Base-by-base conservation (phyloP, 1,140 invertebrate genomes). In the Zeugodacus cucurbitae region DNA sequence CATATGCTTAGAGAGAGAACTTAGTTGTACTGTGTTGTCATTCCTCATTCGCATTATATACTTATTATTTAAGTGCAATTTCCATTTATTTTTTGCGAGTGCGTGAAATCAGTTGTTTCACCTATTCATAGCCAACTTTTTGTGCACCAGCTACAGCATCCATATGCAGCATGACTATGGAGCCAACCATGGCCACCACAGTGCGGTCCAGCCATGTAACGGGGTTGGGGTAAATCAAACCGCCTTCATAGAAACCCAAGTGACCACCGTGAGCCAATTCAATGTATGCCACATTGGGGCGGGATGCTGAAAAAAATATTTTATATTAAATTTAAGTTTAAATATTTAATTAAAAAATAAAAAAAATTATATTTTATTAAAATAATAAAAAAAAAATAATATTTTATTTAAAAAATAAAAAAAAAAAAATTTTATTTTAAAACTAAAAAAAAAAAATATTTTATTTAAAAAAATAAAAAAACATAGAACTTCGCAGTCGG, bases 211-310 rank as follows among this genome's bases (percentile, higher is more conserved):
- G 93, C 98, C 98, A 99, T 29, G 97, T 98, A 34, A 98, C 96
- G 1, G 97, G 96, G 90, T 97, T 97, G 0, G 98, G 98, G 91
- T 97, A 97, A 0, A 98, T 90, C 34, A 97, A 93, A 17, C 97
- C 97, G 8, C 97, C 97, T 94, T 98, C 98, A 92, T 98, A 98
- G 93, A 98, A 98, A 48, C 98, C 98, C 88, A 99, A 94, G 94
- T 99, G 98, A 11, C 98, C 98, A 8, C 98, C 98, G 93, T 98
- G 97, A 26, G 97, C 96, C 5, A 98, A 94, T 91, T 97, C 96
- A 37, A 98, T 94, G 90, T 97, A 98, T 87, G 97, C 94, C 3
- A 95, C 94, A 88, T 97, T 96, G 32, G 95, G 94, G 88, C 95
- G 95, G 20, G 94, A 95, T 89, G 94, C 97, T 98, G 93, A 64